Evolutionary conservation across 1,140 invertebrate species (phyloP), one percentile per base, ranked within the genome.

Genomic region (Nautilus pompilius): DNA sequence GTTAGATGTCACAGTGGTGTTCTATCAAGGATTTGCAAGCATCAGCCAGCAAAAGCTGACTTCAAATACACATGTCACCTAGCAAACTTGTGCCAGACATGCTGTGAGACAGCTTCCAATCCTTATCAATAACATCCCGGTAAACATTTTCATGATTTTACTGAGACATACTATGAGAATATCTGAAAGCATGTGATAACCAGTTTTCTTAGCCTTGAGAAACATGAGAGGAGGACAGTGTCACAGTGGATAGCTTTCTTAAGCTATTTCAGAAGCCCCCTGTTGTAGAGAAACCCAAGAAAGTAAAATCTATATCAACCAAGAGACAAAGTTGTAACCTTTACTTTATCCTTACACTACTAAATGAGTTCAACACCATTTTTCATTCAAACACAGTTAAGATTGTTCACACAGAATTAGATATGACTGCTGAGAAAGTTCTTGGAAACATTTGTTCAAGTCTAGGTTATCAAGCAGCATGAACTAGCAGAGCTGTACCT

Each of bases 151-250:
- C 49, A 70, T 29, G 65, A 58, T 15, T 63, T 63, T 22, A 54
- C 6, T 60, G 65, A 64, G 24, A 29, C 61, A 22, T n/a, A n/a
- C n/a, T n/a, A n/a, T n/a, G n/a, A n/a, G n/a, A n/a, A n/a, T n/a
- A n/a, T n/a, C n/a, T n/a, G 60, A n/a, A 68, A 68, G 54, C 66
- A 72, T 63, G 63, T 61, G 15, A 32, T 15, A 6, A 72, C 71
- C 0, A 56, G 55, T 73, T 61, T 63, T 62, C 71, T 13, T n/a
- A 63, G 55, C 41, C 30, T 73, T 2, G 30, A 63, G 22, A 65
- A 57, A 26, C 58, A 55, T 58, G 53, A 68, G 2, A 30, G 28
- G 6, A 56, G 65, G 17, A 51, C 46, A 1, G n/a, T n/a, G 1
- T 33, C 67, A 13, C 60, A 72, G n/a, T 72, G 71, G 60, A n/a